Percentiles rank a stretch among this genome's conserved stretches.
Conservation (phyloP, 2,888 invertebrate genomes). For the Drosophila mercatorum region DNA sequence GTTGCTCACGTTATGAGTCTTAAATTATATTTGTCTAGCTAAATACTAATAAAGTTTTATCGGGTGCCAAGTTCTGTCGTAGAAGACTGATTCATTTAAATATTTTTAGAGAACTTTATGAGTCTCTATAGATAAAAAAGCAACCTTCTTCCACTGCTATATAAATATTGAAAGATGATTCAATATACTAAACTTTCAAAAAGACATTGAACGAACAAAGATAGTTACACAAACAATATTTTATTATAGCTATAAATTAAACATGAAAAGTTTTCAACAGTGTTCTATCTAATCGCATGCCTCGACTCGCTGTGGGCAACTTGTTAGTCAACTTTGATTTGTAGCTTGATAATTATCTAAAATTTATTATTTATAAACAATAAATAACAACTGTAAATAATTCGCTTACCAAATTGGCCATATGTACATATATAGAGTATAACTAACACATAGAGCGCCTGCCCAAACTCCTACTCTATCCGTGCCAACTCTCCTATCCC, state of each 20-base stretch:
- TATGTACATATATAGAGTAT: conserved; percentile 19
- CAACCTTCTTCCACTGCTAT: not conserved
- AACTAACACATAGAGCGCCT: conserved; percentile 25
- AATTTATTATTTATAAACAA: conserved; percentile 13
- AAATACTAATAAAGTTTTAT: not conserved
- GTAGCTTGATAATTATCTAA: conserved; percentile 29
- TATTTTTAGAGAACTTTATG: not conserved
- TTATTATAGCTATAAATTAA: conserved; percentile 1
- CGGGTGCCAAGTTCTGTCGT: not conserved
- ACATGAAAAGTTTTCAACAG: not conserved
- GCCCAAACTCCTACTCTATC: conserved; percentile 10
- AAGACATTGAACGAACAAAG: not conserved
- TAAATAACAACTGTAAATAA: conserved; percentile 52
- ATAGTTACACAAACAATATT: conserved; percentile 1
- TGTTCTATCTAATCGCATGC: conserved; percentile 7
- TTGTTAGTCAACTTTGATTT: conserved; percentile 34
- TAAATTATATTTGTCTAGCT: not conserved
- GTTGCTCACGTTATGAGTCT: conserved; percentile 30
- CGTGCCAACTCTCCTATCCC: conserved; percentile 6
- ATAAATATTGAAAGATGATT: not conserved
- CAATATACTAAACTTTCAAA: not conserved
- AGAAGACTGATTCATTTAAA: not conserved
- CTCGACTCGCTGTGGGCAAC: conserved; percentile 23
- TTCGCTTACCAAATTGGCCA: conserved; percentile 46
- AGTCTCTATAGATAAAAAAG: not conserved